Base-by-base conservation (phyloP, 2,888 invertebrate genomes). In the Selenia dentaria region DNA sequence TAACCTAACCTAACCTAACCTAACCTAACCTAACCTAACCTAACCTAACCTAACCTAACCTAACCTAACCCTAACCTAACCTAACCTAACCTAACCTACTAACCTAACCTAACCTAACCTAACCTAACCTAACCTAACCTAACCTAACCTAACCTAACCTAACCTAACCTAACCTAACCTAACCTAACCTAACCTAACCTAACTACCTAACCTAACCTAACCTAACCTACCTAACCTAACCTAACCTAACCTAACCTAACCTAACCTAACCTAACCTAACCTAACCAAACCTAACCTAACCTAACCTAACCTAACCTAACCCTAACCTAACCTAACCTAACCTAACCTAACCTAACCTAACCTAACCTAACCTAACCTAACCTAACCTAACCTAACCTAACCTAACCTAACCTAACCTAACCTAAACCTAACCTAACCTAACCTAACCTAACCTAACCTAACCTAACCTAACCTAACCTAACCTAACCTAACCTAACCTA, bases 301-400 rank as follows among this genome's bases (percentile, higher is more conserved):
- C 22, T 22, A 22, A 22, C 22, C 22, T 22, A 22, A 22, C 22
- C n/a, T n/a, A n/a, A n/a, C n/a, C n/a, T n/a, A n/a, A n/a, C n/a
- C n/a, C n/a, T n/a, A n/a, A n/a, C n/a, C 22, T 22, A 22, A 22
- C 22, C 22, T 22, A 22, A 51, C 54, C 54, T 48, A 54, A 54
- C 54, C 54, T 54, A 51, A 54, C 50, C 54, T 55, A 54, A 51
- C 51, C 51, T 50, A 49, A 51, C 49, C 51, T 52, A 51, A 51
- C 51, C 51, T 51, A 45, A 51, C 49, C 51, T 46, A 59, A 56
- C 52, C 52, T 52, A 52, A 56, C 52, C 56, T 50, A 51, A 51
- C 52, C 56, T 48, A 48, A 53, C 48, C 51, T 53, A 51, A 52
- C 52, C 51, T 51, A 51, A 56, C 51, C 51, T 53, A 53, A 51